phyloP scores from a whole-genome alignment of 2,113 vertebrate species.

The Lutjanus erythropterus region DNA sequence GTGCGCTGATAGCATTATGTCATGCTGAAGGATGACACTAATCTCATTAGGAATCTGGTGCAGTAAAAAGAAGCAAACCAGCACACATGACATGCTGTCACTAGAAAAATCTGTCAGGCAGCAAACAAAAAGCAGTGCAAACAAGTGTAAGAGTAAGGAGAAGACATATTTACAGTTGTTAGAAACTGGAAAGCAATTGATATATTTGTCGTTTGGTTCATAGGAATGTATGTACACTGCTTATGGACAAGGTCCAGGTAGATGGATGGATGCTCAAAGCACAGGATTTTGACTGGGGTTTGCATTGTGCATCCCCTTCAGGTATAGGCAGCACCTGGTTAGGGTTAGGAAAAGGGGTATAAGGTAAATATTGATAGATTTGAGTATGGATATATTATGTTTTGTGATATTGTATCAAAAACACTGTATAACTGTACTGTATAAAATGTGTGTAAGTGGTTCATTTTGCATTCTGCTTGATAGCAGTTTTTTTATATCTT shows the following conservation, averaged over 20 bases:
- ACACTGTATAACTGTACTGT: no score
- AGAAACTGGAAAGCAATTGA: neutral
- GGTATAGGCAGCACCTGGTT: neutral
- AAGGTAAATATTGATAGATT: no score
- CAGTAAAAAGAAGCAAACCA: slow-evolving; percentile 2
- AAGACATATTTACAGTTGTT: neutral
- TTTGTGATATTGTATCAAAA: no score
- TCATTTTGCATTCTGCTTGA: no score
- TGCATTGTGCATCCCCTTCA: neutral
- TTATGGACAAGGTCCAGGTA: neutral
- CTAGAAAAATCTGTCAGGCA: neutral
- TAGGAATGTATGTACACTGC: no score
- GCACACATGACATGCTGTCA: neutral
- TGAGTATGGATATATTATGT: no score
- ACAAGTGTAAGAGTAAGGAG: neutral
- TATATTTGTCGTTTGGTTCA: neutral
- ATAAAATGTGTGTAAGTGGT: no score
- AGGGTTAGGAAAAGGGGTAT: neutral
- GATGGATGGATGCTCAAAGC: neutral
- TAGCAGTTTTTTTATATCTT: no score
- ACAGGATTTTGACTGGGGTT: neutral
- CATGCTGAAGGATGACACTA: slow-evolving; percentile 10
- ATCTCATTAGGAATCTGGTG: slow-evolving; percentile 23
- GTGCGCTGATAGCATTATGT: slow-evolving; percentile 6
- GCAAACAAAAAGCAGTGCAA: neutral